A percentile compares a stretch with the other conserved stretches of the same genome.
Conservation (phyloP, 2,113 vertebrate species). For the Mesocricetus auratus region DNA sequence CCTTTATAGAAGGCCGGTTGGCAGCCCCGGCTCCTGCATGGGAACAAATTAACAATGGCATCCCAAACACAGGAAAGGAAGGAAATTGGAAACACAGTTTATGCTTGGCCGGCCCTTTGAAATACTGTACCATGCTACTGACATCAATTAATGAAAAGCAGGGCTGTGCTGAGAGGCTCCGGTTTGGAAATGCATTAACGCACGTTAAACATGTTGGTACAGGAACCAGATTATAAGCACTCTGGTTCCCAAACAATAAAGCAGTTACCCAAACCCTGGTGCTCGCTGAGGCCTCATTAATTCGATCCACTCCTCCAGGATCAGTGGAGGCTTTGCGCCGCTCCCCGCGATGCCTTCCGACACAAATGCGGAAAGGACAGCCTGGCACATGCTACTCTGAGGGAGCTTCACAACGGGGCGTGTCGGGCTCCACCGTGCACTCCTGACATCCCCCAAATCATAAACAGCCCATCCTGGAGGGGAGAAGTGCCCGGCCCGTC, state of each 20-base stretch:
- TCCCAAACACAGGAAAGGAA: slow-evolving; percentile 91
- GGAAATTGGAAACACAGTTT: slow-evolving; percentile 92
- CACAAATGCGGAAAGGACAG: slow-evolving; percentile 32
- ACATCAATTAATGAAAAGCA: slow-evolving; percentile 93
- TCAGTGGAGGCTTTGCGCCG: slow-evolving; percentile 83
- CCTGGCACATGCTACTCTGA: background rate
- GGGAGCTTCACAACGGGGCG: background rate
- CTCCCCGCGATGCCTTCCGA: slow-evolving; percentile 53
- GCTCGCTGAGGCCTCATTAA: slow-evolving; percentile 86
- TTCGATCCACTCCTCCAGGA: slow-evolving; percentile 84
- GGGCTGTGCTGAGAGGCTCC: slow-evolving; percentile 88
- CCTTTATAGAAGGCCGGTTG: slow-evolving; percentile 89
- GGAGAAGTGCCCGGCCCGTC: background rate
- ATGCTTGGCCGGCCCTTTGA: slow-evolving; percentile 91
- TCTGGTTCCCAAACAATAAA: slow-evolving; percentile 90
- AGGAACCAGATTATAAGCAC: slow-evolving; percentile 89
- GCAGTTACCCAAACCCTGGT: slow-evolving; percentile 87
- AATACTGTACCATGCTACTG: slow-evolving; percentile 92
- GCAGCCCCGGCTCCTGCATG: slow-evolving; percentile 88
- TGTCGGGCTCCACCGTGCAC: slow-evolving; percentile 29
- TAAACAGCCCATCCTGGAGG: background rate
- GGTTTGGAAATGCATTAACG: slow-evolving; percentile 91
- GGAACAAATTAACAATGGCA: slow-evolving; percentile 93
- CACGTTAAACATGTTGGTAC: slow-evolving; percentile 92
- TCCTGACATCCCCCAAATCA: slow-evolving; percentile 31